Percentiles rank a stretch among this genome's conserved stretches.
phyloP scores from a whole-genome alignment of 2,888 invertebrate species.

The Lysandra bellargus region DNA sequence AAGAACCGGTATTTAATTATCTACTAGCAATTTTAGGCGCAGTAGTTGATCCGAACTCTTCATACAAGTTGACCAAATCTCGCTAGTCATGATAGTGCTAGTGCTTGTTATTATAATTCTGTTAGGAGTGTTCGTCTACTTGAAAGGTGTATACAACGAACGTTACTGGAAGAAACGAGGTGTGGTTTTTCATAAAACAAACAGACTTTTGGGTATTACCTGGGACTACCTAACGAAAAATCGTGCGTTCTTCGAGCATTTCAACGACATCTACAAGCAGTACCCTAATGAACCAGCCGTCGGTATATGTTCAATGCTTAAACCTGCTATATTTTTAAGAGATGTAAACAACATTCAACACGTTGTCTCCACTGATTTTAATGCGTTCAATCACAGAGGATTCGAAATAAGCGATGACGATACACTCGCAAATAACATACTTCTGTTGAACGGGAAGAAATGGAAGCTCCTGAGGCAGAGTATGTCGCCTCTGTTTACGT shows the following conservation, averaged over 20 bases:
- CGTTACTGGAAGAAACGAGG: not conserved
- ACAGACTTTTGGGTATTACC: constrained; percentile 45
- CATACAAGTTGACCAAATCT: not conserved
- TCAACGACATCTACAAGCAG: constrained; percentile 50
- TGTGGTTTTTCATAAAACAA: constrained; percentile 10
- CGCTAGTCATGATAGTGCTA: not conserved
- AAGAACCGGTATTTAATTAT: not conserved
- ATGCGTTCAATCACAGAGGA: constrained; percentile 52
- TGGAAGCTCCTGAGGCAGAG: constrained; percentile 61
- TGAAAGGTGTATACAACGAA: not conserved
- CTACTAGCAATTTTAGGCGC: not conserved
- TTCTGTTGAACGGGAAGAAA: constrained; percentile 49
- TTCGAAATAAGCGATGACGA: constrained; percentile 47
- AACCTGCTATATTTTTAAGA: constrained; percentile 34
- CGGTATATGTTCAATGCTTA: not conserved
- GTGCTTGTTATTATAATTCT: not conserved
- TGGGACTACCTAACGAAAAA: constrained; percentile 48
- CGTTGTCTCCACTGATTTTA: constrained; percentile 45
- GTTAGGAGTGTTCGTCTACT: constrained; percentile 2
- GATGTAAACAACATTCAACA: constrained; percentile 39
- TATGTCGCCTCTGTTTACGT: constrained; percentile 58
- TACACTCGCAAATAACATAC: constrained; percentile 49
- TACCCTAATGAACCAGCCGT: constrained; percentile 49
- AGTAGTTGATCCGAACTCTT: not conserved
- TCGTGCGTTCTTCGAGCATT: constrained; percentile 49